Evolutionary conservation across 2,888 invertebrate species (phyloP), one percentile per base, ranked within the genome.

Genomic region (Polietes domitor): DNA sequence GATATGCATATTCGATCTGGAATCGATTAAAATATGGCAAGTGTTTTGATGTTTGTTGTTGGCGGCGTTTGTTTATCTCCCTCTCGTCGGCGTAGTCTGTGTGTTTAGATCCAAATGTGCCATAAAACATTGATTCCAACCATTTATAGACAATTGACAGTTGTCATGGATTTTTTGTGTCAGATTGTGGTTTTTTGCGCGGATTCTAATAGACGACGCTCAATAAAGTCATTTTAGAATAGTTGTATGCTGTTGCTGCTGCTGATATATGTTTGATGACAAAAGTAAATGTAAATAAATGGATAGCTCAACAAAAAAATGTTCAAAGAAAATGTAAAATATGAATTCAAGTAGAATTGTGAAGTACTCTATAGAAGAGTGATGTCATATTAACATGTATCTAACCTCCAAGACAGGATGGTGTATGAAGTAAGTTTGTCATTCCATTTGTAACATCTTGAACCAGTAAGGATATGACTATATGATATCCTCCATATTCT

Each of bases 61-160:
- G 17, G 26, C 21, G 47, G n/a, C n/a, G 47, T 47, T 47, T 47
- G 4, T n/a, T 47, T 47, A 4, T n/a, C n/a, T n/a, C n/a, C n/a
- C 7, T 32, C n/a, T 26, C n/a, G 28, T 24, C 24, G 15, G 1
- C 21, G 0, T 19, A 24, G 68, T 77, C 19, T 43, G 21, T 61
- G 47, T 77, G 80, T 32, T 72, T 41, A 70, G 77, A 61, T 58
- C 61, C 79, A 72, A 72, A 72, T 75, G 65, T 82, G 78, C 65
- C 72, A 79, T 65, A 32, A 71, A 75, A 78, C 72, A 83, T 76
- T 74, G 73, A 80, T 83, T 68, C 68, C 24, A 70, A 70, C 79
- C 79, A 80, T 83, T 80, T 83, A 71, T 58, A 77, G 80, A 21
- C 73, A 77, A 77, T 71, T 74, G 83, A 80, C 77, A 80, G 74